Conservation (phyloP, 2,888 invertebrate genomes). For the Hirtodrosophila duncani region DNA sequence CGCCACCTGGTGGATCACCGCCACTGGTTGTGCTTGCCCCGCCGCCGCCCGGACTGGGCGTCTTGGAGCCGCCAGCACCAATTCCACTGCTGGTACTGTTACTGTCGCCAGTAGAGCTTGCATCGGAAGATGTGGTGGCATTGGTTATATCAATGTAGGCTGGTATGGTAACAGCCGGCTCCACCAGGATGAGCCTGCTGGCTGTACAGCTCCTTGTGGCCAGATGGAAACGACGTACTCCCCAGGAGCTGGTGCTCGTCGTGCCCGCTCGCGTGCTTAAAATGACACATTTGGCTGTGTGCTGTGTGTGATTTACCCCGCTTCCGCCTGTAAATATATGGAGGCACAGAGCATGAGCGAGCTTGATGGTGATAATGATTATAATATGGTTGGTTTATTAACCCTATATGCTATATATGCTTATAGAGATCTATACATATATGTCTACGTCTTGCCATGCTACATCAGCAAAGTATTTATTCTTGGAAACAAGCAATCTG, state of each 20-base stretch:
- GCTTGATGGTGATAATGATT: not conserved
- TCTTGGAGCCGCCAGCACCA: slow-evolving; percentile 15
- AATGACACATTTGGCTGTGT: slow-evolving; percentile 43
- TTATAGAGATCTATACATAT: too few relatives aligned
- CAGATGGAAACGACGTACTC: slow-evolving; percentile 42
- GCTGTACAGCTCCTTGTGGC: slow-evolving; percentile 39
- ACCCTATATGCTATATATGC: too few relatives aligned
- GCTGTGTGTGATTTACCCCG: slow-evolving; percentile 37
- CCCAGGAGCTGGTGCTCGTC: not conserved
- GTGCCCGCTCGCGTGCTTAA: slow-evolving; percentile 12
- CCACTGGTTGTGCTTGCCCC: slow-evolving; percentile 29
- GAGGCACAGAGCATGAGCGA: not conserved
- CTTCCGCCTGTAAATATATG: slow-evolving; percentile 38
- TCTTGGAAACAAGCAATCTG: too few relatives aligned
- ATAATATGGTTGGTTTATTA: too few relatives aligned
- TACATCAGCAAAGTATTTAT: too few relatives aligned
- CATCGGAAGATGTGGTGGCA: slow-evolving; percentile 45
- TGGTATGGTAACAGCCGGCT: slow-evolving; percentile 44
- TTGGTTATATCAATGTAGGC: slow-evolving; percentile 61
- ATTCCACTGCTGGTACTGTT: slow-evolving; percentile 4
- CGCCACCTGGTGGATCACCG: slow-evolving; percentile 71
- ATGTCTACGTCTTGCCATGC: too few relatives aligned
- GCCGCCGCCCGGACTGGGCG: slow-evolving; percentile 26
- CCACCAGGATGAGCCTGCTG: slow-evolving; percentile 22
- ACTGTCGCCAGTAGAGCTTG: slow-evolving; percentile 14